Conservation (phyloP, 2,888 invertebrate species). For the Mythimna albipuncta region DNA sequence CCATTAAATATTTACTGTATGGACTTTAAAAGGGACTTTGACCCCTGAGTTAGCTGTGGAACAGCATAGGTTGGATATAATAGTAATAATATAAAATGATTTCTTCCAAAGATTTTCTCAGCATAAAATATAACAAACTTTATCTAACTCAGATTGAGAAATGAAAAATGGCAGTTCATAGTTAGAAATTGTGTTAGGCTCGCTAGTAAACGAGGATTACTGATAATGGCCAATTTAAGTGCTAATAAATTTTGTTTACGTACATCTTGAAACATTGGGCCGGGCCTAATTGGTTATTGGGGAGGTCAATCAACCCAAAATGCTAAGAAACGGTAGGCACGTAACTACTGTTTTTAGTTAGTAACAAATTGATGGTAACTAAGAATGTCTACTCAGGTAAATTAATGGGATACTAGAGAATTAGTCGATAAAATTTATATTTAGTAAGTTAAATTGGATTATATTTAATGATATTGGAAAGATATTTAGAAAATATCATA, state of each 20-base stretch:
- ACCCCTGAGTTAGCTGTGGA: no score
- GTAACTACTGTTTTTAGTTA: constrained; percentile 14
- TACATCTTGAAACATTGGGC: constrained; percentile 33
- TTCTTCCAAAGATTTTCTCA: constrained; percentile 1
- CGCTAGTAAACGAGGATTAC: constrained; percentile 49
- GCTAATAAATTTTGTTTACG: constrained; percentile 57
- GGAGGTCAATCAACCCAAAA: constrained; percentile 21
- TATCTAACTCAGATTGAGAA: constrained; percentile 23
- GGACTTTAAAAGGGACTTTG: no score
- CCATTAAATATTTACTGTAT: no score
- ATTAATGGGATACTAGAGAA: not conserved
- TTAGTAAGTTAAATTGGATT: not conserved
- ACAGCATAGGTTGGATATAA: no score
- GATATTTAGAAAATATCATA: not conserved
- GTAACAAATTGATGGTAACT: not conserved
- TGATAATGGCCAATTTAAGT: constrained; percentile 58
- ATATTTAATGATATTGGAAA: not conserved
- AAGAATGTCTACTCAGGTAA: not conserved
- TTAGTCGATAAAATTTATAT: not conserved
- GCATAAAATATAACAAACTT: constrained; percentile 23
- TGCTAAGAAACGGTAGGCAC: constrained; percentile 10
- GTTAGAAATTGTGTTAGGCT: constrained; percentile 33
- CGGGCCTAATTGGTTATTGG: constrained; percentile 40
- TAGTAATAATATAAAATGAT: not conserved
- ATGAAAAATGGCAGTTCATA: constrained; percentile 60